Evolutionary conservation across 30 jellyfish, hydroid and myxozoan species (phyloP), one percentile per base, ranked within the genome.

Genomic region (Aurelia aurita complex sp. Pacific): DNA sequence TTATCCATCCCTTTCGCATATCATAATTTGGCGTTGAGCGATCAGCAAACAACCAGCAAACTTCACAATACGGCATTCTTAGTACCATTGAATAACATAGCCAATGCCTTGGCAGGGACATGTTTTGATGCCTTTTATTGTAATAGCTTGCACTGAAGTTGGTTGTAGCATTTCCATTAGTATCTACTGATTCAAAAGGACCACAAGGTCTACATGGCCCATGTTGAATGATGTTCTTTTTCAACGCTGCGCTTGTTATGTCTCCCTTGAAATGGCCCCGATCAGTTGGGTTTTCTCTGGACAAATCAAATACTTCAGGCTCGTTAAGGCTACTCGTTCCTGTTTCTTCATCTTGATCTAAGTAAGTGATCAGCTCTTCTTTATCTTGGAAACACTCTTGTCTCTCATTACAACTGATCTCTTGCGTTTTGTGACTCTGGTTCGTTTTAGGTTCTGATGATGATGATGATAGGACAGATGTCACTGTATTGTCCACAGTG

Each of bases 21-120:
- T 60, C 64, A 60, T 32, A 77, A 29, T 77, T 60, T 3, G 7
- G 78, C 3, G 80, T 6, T 4, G 78, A 32, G 70, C 89, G 80
- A 79, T 64, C 80, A 64, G 89, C 89, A 79, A 63, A 79, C 83
- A 79, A 70, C 89, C 89, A 79, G 17, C 83, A 79, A 79, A 79
- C 80, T 51, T 79, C 83, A 29, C 89, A 79, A 54, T 79, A 79
- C 5, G 80, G 80, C 69, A 1, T 79, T 79, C 32, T 79, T 40
- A 64, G 38, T 63, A 9, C 89, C 57, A 18, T 3, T 23, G 89
- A 79, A 23, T 79, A 79, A 79, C 89, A 79, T 3, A 79, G 89
- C 89, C 89, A 79, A 2, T 0, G 57, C 8, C 57, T 46, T 0
- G 57, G 57, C 6, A 46, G 29, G 29, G 29, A 23, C 29, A 23